These are phyloP conservation scores for Galaxea fascicularis DNA, from an alignment of 92 coral and sea anemone species.

Conservation along the genomic window DNA sequence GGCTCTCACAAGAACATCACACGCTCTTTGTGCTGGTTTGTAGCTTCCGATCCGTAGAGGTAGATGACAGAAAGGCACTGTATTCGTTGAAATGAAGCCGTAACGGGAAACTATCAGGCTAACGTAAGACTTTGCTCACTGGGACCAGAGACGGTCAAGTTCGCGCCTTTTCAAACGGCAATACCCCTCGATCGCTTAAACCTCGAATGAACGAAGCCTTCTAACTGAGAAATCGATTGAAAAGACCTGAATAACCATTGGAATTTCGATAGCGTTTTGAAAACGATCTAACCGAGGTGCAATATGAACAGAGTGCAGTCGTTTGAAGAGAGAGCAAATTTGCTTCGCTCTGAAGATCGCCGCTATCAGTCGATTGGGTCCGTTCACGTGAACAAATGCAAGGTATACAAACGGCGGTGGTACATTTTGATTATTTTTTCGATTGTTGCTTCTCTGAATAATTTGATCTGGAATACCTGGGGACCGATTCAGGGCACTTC, in stretches of 20 bases:
- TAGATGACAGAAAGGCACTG: not conserved
- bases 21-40: not conserved
- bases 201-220: not conserved
- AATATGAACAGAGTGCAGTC: slow-evolving; percentile 54
- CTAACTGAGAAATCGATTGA: not conserved
- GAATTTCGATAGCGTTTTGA: not conserved
- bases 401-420: slow-evolving; percentile 93
- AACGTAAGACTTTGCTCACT: not conserved
- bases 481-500: slow-evolving; percentile 97
- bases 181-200: not conserved
- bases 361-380: slow-evolving; percentile 82
- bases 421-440: slow-evolving; percentile 86
- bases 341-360: slow-evolving; percentile 76
- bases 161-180: not conserved
- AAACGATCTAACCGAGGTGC: not conserved
- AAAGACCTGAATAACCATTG: not conserved
- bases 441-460: slow-evolving; percentile 79
- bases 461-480: slow-evolving; percentile 95
- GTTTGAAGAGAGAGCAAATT: slow-evolving; percentile 80
- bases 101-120: not conserved
- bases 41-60: not conserved
- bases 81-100: not conserved
- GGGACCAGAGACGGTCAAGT: not conserved
- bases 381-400: slow-evolving; percentile 78
- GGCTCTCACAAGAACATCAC: not conserved